These are phyloP conservation scores for Onychostoma macrolepis DNA, from an alignment of 2,113 vertebrate species.

Conservation along the genomic window DNA sequence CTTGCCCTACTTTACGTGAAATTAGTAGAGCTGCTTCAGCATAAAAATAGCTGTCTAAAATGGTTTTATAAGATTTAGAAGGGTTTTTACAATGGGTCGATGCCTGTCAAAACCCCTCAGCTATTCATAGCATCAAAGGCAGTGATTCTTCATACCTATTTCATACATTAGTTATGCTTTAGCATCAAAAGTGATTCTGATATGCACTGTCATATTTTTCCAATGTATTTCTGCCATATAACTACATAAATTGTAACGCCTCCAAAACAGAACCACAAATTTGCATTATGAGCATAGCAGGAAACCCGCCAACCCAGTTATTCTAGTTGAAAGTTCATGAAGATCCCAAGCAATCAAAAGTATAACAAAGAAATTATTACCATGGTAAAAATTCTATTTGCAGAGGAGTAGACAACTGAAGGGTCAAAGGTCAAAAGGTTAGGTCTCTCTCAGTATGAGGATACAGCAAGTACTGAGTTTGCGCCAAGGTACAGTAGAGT, in stretches of 20 bases:
- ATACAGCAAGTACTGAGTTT: neutral
- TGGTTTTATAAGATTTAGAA: neutral
- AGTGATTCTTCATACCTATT: neutral
- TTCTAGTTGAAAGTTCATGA: neutral
- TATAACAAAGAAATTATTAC: neutral
- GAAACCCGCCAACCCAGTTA: neutral
- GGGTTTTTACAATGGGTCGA: neutral
- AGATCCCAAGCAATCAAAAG: neutral
- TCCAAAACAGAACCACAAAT: slow-evolving; percentile 10
- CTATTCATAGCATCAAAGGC: neutral
- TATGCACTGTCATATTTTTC: neutral
- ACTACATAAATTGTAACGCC: neutral
- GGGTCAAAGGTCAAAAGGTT: neutral
- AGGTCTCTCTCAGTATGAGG: neutral
- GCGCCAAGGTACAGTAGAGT: neutral
- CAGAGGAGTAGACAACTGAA: neutral
- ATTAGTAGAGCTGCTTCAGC: slow-evolving; percentile 38
- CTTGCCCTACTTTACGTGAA: slow-evolving; percentile 34
- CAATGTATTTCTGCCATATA: neutral
- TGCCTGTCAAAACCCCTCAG: slow-evolving; percentile 13
- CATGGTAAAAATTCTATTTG: neutral
- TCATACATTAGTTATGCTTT: slow-evolving; percentile 9
- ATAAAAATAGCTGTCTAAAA: slow-evolving; percentile 15
- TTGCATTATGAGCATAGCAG: neutral
- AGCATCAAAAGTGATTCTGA: neutral